Base-by-base conservation (phyloP, 2,113 vertebrate genomes). In the Prolemur simus region DNA sequence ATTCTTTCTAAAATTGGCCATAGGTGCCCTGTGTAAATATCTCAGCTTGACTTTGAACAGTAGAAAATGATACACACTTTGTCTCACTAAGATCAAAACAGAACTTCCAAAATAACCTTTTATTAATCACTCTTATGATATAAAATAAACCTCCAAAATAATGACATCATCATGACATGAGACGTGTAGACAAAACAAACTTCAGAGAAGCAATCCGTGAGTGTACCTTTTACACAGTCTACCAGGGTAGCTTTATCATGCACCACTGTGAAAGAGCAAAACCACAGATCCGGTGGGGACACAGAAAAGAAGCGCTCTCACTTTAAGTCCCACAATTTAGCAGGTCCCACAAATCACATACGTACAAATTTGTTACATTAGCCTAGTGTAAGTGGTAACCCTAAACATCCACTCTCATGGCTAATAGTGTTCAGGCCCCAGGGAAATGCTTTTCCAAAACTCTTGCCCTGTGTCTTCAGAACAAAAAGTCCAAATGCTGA, bases 201-300 rank as follows among this genome's bases (percentile, higher is more conserved):
- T 20, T 78, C 3, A 9, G 60, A n/a, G 68, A 77, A 23, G 27
- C 3, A 5, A 21, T 71, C 29, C 9, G 1, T 1, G 34, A 47
- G 18, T 4, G 7, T 0, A 6, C 29, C 1, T 10, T 52, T 64
- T 12, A n/a, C 80, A n/a, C 23, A 18, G 17, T 39, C 6, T 20
- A 9, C 17, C 4, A 0, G 18, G 0, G 0, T 0, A 4, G 6
- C 5, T 29, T 4, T 15, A 42, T 54, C 32, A 34, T 0, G 3
- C 1, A 29, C 13, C 6, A 5, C 37, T 0, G 8, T 0, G 63
- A 89, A 91, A 47, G 20, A 27, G 39, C 6, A 39, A 94, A 81
- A 37, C 10, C 14, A 17, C 8, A 0, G 3, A 6, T 54, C 20
- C 2, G 7, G 1, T 0, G n/a, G 11, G 42, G 52, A 63, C 68